These are phyloP conservation scores for Pachyseris speciosa DNA, from an alignment of 64 coral and sea anemone genomes.

Conservation along the genomic window DNA sequence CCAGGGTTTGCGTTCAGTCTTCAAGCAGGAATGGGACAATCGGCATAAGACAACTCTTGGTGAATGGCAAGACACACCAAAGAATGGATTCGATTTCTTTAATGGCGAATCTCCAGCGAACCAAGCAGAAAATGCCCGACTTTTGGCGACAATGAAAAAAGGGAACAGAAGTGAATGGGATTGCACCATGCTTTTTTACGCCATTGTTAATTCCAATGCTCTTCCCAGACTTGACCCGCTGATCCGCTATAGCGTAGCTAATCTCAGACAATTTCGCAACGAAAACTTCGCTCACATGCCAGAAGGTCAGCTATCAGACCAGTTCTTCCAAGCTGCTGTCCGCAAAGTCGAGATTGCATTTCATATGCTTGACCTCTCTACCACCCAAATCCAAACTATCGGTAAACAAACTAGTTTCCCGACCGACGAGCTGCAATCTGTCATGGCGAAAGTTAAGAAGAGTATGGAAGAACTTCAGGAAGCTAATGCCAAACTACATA, in stretches of 20 bases:
- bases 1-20: neutral
- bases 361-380: neutral
- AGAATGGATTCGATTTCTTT: conserved; percentile 8
- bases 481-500: no score
- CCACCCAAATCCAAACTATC: neutral
- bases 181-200: conserved; percentile 38
- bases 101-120: neutral
- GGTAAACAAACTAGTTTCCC: conserved; percentile 7
- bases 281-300: conserved; percentile 39
- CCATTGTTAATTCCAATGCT: conserved; percentile 41
- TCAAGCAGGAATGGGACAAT: neutral
- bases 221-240: neutral
- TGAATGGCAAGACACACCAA: neutral
- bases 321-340: conserved; percentile 25
- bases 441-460: neutral
- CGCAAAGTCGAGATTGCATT: conserved; percentile 16
- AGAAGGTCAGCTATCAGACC: conserved; percentile 10
- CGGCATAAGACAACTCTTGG: neutral
- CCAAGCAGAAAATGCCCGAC: neutral
- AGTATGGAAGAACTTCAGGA: no score
- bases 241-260: neutral
- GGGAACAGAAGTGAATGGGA: conserved; percentile 18
- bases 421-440: neutral
- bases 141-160: neutral
- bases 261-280: conserved; percentile 42